Evolutionary conservation across 1,140 invertebrate species (phyloP).

Genomic region (Marisa cornuarietis): DNA sequence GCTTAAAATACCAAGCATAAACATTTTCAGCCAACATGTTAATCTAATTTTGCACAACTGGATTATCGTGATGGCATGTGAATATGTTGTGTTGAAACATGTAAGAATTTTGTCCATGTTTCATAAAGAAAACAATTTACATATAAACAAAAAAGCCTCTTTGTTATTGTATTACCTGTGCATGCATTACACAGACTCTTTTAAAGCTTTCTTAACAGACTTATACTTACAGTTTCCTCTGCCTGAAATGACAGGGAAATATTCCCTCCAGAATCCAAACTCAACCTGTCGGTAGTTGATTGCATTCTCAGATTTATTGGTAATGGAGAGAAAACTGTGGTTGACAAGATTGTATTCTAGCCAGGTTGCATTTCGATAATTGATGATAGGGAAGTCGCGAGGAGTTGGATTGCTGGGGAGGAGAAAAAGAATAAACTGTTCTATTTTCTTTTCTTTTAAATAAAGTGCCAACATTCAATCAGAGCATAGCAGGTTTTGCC

Average conservation of each 20-base stretch:
- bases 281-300: conserved; percentile 48
- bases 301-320: conserved; percentile 41
- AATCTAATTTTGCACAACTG: no score
- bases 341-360: conserved; percentile 48
- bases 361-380: conserved; percentile 50
- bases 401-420: conserved; percentile 49
- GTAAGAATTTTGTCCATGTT: no score
- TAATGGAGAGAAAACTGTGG: conserved; percentile 49
- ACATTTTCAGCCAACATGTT: no score
- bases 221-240: conserved; percentile 40
- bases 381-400: conserved; percentile 27
- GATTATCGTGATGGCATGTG: no score
- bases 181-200: background rate
- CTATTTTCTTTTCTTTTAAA: no score
- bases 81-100: no score
- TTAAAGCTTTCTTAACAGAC: background rate
- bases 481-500: no score
- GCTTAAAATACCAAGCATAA: no score
- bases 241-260: conserved; percentile 48
- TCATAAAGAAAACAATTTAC: no score
- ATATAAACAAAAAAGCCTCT: background rate
- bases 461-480: no score
- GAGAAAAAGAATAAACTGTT: no score
- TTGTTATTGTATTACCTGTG: background rate
- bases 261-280: conserved; percentile 52